These are phyloP conservation scores for Trachurus trachurus DNA, from an alignment of 2,797 vertebrate species.

Conservation along the genomic window DNA sequence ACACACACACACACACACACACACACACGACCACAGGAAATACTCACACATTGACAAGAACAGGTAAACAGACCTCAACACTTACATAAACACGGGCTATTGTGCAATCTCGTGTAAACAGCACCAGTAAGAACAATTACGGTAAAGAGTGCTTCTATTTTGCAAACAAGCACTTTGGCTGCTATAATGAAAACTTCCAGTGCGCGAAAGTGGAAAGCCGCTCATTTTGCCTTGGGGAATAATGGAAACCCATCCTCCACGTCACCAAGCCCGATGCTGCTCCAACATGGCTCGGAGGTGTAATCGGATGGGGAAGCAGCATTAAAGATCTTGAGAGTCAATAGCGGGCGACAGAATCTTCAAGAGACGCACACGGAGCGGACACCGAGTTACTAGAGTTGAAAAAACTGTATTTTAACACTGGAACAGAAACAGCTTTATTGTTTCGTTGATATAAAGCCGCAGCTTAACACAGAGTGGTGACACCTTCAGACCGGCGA, in stretches of 20 bases:
- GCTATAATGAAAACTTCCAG: constrained; percentile 76
- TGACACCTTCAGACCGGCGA: background rate
- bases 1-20: background rate
- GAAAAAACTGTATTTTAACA: too few relatives aligned
- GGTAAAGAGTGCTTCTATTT: constrained; percentile 56
- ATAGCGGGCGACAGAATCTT: constrained; percentile 26
- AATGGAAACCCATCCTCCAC: constrained; percentile 65
- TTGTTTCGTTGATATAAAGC: too few relatives aligned
- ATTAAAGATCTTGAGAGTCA: constrained; percentile 61
- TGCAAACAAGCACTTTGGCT: constrained; percentile 68
- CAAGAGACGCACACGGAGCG: background rate
- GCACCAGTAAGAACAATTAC: constrained; percentile 63
- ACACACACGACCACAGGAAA: constrained; percentile 18
- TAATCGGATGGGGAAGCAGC: constrained; percentile 60
- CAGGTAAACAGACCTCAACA: constrained; percentile 58
- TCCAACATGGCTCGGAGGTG: constrained; percentile 54
- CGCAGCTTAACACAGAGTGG: too few relatives aligned
- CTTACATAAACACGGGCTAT: constrained; percentile 41
- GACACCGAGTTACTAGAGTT: background rate
- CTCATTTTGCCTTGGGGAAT: constrained; percentile 71
- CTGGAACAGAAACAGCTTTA: too few relatives aligned
- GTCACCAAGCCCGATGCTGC: constrained; percentile 56
- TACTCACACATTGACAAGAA: constrained; percentile 15
- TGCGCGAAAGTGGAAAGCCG: constrained; percentile 57
- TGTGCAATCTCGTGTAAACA: constrained; percentile 54